Base-by-base conservation (phyloP, 2,888 invertebrate species). In the Eilema sororculum region DNA sequence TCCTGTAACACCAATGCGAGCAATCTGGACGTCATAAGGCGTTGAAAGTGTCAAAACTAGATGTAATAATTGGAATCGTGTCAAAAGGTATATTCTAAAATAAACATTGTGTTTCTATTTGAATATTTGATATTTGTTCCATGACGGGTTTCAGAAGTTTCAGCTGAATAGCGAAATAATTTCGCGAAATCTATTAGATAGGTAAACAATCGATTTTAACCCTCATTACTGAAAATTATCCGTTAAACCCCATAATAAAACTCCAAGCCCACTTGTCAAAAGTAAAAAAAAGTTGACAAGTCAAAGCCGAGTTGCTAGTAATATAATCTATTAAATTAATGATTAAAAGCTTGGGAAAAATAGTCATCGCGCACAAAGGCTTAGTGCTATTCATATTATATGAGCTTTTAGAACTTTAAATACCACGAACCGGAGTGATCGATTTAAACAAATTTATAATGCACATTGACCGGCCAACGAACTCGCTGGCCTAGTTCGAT, bases 371-470 rank as follows among this genome's bases (percentile, higher is more conserved):
- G 24, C 25, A 30, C 60, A 16, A 60, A 20, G 28, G 1, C 30
- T 58, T 22, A 33, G 24, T 37, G 9, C 66, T 22, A 68, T 64
- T 30, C 33, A 68, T 41, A 59, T 63, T 28, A 58, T 25, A 58
- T 16, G 63, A 64, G 41, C 58, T 41, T 56, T 68, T 58, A n/a
- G 56, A 64, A 58, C 30, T 63, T 64, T 63, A 63, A 68, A 33
- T 22, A 63, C 25, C 52, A 63, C 62, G 16, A 20, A 46, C n/a
- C 20, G 30, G 56, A 30, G 41, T 68, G 69, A 65, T 65, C 65
- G 69, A 65, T 61, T 37, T 60, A 30, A 69, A 33, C 60, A 69
- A 59, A 69, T 69, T 59, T 69, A 60, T 65, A 65, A 69, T 65
- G 65, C 37, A 69, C 69, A 57, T 22, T 52, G 65, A 65, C 69